Base-by-base conservation (phyloP, 2,888 invertebrate genomes). In the Chloroclystis v-ata region DNA sequence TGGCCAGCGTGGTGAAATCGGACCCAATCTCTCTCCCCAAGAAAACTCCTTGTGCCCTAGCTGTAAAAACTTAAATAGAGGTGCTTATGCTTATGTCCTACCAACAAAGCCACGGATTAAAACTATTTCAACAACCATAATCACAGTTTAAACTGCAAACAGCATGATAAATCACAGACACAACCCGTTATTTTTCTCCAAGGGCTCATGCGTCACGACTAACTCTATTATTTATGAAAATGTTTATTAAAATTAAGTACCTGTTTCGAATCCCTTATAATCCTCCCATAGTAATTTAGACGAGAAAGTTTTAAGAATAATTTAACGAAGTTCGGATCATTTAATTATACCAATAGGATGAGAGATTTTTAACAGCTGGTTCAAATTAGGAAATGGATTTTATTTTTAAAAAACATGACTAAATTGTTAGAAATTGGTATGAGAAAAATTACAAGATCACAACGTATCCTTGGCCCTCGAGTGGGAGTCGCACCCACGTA, bases 301-400 rank as follows among this genome's bases (percentile, higher is more conserved):
- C 54, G 63, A 56, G 54, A 65, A 72, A 70, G 65, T 68, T 55
- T 48, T 58, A 67, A 72, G 64, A 72, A 73, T 74, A 77, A 75
- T 74, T 72, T 68, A 63, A 59, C 67, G 57, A 63, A 63, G 63
- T 65, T 52, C 60, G 65, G 65, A 71, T 74, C 69, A 75, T 81
- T 81, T 78, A 79, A 82, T 82, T 78, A 77, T 77, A 73, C 69
- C 78, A 70, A 50, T 50, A 46, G 37, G 45, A 37, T 9, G 28
- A 20, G n/a, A 30, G 25, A 7, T 25, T 10, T 7, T 6, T n/a
- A 7, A 14, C 12, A 46, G 50, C 39, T 46, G 37, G 50, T 5
- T 40, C 43, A 38, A 16, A 20, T 20, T 2, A 33, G 4, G 1
- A 14, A 1, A n/a, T n/a, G 9, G 9, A 2, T 28, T 25, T n/a